Base-by-base conservation (phyloP, 2,888 invertebrate genomes). In the Allygus modestus region DNA sequence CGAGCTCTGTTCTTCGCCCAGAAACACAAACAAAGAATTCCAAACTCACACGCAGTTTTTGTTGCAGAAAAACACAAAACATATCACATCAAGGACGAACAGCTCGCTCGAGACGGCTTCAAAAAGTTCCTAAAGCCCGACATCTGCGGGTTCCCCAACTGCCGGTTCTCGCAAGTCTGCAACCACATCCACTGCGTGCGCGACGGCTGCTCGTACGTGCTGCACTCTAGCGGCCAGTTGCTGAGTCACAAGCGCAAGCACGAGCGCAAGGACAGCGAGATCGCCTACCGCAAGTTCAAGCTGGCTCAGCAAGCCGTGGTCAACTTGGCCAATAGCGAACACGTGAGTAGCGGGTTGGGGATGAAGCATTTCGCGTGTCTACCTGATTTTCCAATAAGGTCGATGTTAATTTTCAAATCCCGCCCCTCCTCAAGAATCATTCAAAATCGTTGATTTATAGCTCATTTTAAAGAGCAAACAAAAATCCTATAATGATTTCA, bases 101-200 rank as follows among this genome's bases (percentile, higher is more conserved):
- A 98, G 87, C 92, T 99, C 73, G 96, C 97, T 58, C 94, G 97
- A 86, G 99, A 99, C 90, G 99, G 99, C 23, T 99, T 99, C 92
- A 99, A 98, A 91, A 99, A 99, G 91, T 99, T 98, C 91, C 97
- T 99, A 94, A 99, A 99, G 91, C 97, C 97, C 88, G 99, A 99
- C 89, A 93, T 94, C 0, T 99, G 99, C 88, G 96, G 96, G 0
- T 99, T 97, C 91, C 94, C 96, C 51, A 95, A 95, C 88, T 99
- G 99, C 90, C 94, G 97, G 84, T 99, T 98, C 91, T 98, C 98
- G 54, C 94, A 96, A 85, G 96, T 98, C 75, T 97, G 97, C 92
- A 99, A 99, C 92, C 99, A 99, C 91, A 99, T 99, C 87, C 99
- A 99, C 91, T 99, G 99, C 92, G 98, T 99, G 88, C 93, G 99